A percentile compares a stretch with the other conserved stretches of the same genome.
Conservation (phyloP, 1,140 invertebrate species). For the Anthonomus grandis region DNA sequence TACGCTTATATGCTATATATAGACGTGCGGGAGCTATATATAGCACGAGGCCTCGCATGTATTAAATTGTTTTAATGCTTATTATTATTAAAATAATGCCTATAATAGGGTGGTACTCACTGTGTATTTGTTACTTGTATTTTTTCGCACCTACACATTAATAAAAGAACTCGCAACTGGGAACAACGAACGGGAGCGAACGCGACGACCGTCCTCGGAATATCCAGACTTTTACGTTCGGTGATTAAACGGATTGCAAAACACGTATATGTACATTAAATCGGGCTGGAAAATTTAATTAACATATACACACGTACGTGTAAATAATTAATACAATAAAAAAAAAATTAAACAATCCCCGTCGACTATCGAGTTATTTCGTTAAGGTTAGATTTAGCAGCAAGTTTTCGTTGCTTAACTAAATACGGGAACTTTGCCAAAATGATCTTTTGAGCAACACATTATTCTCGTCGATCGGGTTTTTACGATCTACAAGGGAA, state of each 20-base stretch:
- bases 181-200: too few relatives aligned
- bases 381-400: conserved; percentile 17
- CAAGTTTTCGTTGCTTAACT: conserved; percentile 19
- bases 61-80: too few relatives aligned
- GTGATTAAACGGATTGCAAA: conserved; percentile 7
- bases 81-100: too few relatives aligned
- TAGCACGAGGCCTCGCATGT: too few relatives aligned
- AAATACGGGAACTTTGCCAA: conserved; percentile 27
- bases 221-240: neutral
- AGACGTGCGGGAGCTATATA: too few relatives aligned
- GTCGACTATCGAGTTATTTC: conserved; percentile 14
- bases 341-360: conserved; percentile 8
- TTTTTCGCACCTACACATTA: too few relatives aligned
- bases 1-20: too few relatives aligned
- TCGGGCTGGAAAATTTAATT: neutral
- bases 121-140: too few relatives aligned
- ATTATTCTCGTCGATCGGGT: conserved; percentile 8
- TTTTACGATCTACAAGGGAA: conserved; percentile 5
- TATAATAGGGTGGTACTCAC: too few relatives aligned
- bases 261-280: neutral
- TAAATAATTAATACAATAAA: conserved; percentile 4
- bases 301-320: neutral
- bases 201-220: neutral
- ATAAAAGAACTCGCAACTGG: too few relatives aligned
- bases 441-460: conserved; percentile 8